Evolutionary conservation across 2,888 invertebrate species (phyloP), one percentile per base, ranked within the genome.

Genomic region (Pollenia griseotomentosa): DNA sequence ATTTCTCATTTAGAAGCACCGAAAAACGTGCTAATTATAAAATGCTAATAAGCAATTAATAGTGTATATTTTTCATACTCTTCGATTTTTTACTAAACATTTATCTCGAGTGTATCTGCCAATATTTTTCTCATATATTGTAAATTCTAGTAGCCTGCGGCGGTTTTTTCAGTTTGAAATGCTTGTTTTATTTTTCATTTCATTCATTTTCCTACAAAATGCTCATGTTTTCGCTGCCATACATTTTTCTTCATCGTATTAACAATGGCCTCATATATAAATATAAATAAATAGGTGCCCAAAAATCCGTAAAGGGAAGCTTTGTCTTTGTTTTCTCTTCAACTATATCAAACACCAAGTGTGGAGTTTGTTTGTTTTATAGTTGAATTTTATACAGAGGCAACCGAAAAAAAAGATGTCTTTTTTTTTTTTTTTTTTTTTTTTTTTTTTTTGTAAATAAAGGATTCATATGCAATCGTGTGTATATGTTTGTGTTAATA

Each of bases 241-340:
- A 77, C 66, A 79, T 81, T 63, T 59, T 73, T 19, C 51, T 77
- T 65, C 74, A 81, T 80, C 77, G 61, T 85, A n/a, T 10, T 81
- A 84, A 87, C 86, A 87, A 87, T 82, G 84, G 78, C 19, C 66
- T 80, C 68, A 59, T 78, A 61, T 61, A 78, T 73, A 78, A 70
- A 79, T 70, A 82, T 79, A 77, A 81, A 85, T 66, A 86, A 83
- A 83, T 80, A 82, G 65, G 74, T 81, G 77, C 77, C 65, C 77
- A 65, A 83, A 86, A 73, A 66, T 82, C 77, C 73, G 55, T 66
- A 84, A 84, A 84, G 78, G 81, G 81, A 87, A 87, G 68, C 83
- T 75, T 66, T 66, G 68, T 66, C 48, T 57, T 75, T 68, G 57
- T 48, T 46, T 53, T 57, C 11, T 51, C 44, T 61, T 57, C 6